These are phyloP conservation scores for Lepidotrigona ventralis DNA, from an alignment of 1,140 invertebrate species.

Conservation along the genomic window DNA sequence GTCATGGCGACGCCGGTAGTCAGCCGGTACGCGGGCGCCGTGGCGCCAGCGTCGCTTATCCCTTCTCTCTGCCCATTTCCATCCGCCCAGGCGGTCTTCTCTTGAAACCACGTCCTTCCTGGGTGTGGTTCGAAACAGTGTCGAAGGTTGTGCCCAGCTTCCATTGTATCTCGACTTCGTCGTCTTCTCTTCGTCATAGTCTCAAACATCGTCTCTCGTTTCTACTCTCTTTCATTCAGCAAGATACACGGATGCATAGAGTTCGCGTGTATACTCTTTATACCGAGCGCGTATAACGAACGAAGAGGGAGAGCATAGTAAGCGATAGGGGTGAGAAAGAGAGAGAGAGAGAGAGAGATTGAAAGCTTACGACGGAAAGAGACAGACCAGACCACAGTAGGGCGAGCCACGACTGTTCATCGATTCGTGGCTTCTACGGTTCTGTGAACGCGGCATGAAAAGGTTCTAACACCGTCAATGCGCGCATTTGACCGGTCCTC, in stretches of 20 bases:
- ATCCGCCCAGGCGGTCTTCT: constrained; percentile 58
- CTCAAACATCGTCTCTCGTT: neutral
- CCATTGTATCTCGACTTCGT: neutral
- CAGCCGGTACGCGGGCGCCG: constrained; percentile 58
- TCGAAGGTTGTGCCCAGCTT: constrained; percentile 36
- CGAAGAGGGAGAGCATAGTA: neutral
- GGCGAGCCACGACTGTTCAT: constrained; percentile 57
- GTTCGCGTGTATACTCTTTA: neutral
- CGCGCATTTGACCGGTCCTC: constrained; percentile 18
- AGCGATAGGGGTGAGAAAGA: neutral
- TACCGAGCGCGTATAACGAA: neutral
- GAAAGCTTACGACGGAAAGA: constrained; percentile 4
- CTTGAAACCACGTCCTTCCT: constrained; percentile 54
- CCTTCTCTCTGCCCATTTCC: constrained; percentile 44
- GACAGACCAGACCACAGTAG: constrained; percentile 37
- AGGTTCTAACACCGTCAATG: constrained; percentile 43
- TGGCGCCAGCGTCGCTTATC: constrained; percentile 62
- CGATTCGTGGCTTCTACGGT: constrained; percentile 61
- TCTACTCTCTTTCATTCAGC: neutral
- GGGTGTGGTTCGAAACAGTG: constrained; percentile 63
- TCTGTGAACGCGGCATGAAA: constrained; percentile 54
- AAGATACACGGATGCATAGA: neutral
- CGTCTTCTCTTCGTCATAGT: neutral
- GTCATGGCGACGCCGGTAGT: constrained; percentile 60
- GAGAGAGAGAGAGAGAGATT: neutral